phyloP scores from a whole-genome alignment of 2,797 vertebrate species.

The Brachyrhaphis roseni region DNA sequence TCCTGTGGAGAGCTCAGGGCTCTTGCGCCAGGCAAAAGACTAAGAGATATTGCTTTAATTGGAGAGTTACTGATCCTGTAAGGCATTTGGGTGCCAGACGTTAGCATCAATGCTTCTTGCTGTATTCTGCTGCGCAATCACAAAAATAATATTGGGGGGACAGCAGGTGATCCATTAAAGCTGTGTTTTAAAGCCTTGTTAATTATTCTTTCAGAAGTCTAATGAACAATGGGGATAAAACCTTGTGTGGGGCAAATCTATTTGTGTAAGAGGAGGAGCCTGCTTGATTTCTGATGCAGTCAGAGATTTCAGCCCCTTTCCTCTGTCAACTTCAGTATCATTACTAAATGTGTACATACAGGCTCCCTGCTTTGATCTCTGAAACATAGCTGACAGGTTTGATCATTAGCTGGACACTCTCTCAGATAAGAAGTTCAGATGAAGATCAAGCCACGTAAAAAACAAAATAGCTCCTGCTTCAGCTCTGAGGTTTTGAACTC shows the following conservation, averaged over 20 bases:
- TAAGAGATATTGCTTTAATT: conserved; percentile 84
- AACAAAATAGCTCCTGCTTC: neutral
- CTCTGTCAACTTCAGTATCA: conserved; percentile 64
- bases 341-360: conserved; percentile 49
- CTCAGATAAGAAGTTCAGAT: conserved; percentile 49
- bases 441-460: conserved; percentile 37
- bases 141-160: conserved; percentile 86
- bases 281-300: conserved; percentile 56
- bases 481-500: neutral
- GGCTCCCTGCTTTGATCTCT: conserved; percentile 58
- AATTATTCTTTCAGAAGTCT: conserved; percentile 86
- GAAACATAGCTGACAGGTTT: conserved; percentile 51
- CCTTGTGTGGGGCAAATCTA: conserved; percentile 73
- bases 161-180: conserved; percentile 89
- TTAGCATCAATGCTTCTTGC: conserved; percentile 80
- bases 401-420: conserved; percentile 47
- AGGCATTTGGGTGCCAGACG: conserved; percentile 83
- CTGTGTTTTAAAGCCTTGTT: conserved; percentile 86
- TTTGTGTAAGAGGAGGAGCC: conserved; percentile 64
- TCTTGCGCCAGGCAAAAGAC: conserved; percentile 70
- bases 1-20: conserved; percentile 66
- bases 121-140: conserved; percentile 85
- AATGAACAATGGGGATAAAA: conserved; percentile 85
- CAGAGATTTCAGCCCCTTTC: conserved; percentile 62
- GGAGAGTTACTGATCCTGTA: conserved; percentile 84